phyloP scores from a whole-genome alignment of 2,888 invertebrate genomes.

The Macrosoma leucophasiata region DNA sequence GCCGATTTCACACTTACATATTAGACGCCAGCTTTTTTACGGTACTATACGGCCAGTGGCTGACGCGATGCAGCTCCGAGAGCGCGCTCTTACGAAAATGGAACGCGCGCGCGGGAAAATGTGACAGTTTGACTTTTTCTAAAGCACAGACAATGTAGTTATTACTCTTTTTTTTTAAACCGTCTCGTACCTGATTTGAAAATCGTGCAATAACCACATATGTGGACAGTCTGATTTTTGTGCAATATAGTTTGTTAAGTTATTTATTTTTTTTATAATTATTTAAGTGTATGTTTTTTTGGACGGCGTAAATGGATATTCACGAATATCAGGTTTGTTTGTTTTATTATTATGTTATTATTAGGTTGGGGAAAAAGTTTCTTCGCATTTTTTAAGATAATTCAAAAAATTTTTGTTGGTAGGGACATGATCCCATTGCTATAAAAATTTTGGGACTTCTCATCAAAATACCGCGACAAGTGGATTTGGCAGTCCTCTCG shows the following conservation, averaged over 20 bases:
- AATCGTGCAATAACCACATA: constrained; percentile 58
- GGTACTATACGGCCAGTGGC: constrained; percentile 31
- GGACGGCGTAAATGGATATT: constrained; percentile 52
- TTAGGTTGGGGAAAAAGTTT: constrained; percentile 7
- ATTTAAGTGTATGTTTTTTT: constrained; percentile 29
- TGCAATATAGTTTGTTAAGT: constrained; percentile 53
- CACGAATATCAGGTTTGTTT: constrained; percentile 60
- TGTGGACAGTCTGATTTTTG: constrained; percentile 62
- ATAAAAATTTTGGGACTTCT: no score
- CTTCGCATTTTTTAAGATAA: constrained; percentile 2
- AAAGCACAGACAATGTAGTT: constrained; percentile 24
- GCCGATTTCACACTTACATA: constrained; percentile 61
- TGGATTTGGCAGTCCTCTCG: no score
- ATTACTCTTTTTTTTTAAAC: constrained; percentile 31
- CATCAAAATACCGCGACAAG: no score
- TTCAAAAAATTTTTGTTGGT: background rate
- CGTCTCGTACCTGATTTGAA: constrained; percentile 27
- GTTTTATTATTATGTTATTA: constrained; percentile 9
- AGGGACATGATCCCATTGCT: no score
- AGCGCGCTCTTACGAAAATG: constrained; percentile 43
- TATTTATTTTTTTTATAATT: constrained; percentile 32
- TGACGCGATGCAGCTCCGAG: constrained; percentile 35
- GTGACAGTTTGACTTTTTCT: constrained; percentile 24
- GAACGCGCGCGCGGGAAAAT: constrained; percentile 27
- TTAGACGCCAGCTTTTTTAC: constrained; percentile 33